Evolutionary conservation across 1,140 invertebrate genomes (phyloP).

Genomic region (Bombus cullumanus): DNA sequence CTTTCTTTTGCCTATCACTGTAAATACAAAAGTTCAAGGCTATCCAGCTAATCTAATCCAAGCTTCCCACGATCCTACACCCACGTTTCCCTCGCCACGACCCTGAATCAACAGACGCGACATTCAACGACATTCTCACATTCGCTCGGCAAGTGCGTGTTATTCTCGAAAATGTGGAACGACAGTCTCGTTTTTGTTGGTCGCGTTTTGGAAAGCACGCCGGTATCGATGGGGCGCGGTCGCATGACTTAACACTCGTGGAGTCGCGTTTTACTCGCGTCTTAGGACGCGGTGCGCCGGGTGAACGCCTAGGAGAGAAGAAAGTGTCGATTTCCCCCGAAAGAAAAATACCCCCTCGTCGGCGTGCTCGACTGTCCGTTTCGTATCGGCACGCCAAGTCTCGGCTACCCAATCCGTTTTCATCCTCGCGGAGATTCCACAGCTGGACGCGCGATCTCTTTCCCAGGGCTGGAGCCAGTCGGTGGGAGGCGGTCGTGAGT

Average conservation of each 20-base stretch:
- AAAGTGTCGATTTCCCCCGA: constrained; percentile 69
- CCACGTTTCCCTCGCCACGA: neutral
- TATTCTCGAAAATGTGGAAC: constrained; percentile 43
- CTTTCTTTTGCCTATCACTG: no score
- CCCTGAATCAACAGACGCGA: neutral
- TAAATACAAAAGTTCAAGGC: neutral
- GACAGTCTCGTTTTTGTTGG: constrained; percentile 50
- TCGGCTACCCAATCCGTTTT: constrained; percentile 19
- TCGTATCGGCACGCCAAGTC: constrained; percentile 27
- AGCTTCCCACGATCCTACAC: neutral
- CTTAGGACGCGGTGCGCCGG: neutral
- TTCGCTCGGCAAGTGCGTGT: neutral
- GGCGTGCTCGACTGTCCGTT: constrained; percentile 20
- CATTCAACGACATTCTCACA: no score
- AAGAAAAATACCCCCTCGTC: constrained; percentile 49
- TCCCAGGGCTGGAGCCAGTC: neutral
- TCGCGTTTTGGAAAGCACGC: constrained; percentile 64
- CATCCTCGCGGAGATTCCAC: constrained; percentile 22
- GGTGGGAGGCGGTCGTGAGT: constrained; percentile 54
- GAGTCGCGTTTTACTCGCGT: neutral
- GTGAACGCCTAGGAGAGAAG: constrained; percentile 41
- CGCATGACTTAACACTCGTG: neutral
- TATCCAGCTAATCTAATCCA: neutral
- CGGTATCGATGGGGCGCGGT: constrained; percentile 17
- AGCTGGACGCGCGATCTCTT: constrained; percentile 27